Evolutionary conservation across 2,888 invertebrate genomes (phyloP).

Genomic region (Drosophila nr. perissopoda): DNA sequence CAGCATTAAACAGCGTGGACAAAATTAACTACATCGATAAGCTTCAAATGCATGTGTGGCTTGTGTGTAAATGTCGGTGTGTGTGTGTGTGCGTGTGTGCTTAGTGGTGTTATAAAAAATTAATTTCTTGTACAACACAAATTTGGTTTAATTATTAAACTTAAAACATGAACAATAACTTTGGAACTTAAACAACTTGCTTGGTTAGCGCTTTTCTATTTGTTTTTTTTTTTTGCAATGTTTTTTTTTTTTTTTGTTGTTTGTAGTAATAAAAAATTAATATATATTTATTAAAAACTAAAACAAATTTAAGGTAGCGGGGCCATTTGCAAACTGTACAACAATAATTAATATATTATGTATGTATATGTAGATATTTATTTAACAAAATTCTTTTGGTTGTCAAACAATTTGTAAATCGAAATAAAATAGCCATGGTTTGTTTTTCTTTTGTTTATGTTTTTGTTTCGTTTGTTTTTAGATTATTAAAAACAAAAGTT

Average conservation of each 20-base stretch:
- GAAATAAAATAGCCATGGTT: conserved; percentile 53
- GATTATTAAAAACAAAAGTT: conserved; percentile 54
- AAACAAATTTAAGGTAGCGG: conserved; percentile 84
- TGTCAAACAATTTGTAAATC: conserved; percentile 68
- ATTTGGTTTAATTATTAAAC: conserved; percentile 62
- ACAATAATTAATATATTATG: conserved; percentile 61
- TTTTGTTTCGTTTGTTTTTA: conserved; percentile 28
- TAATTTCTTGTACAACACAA: conserved; percentile 74
- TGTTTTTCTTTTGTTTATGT: conserved; percentile 38
- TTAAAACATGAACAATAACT: conserved; percentile 61
- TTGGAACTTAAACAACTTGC: conserved; percentile 69
- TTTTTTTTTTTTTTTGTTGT: conserved; percentile 27
- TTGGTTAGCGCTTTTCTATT: conserved; percentile 45
- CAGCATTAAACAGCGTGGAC: conserved; percentile 65
- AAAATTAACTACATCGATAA: conserved; percentile 71
- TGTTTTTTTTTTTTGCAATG: conserved; percentile 4
- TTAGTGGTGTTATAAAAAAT: conserved; percentile 74
- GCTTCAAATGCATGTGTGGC: conserved; percentile 61
- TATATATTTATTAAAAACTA: conserved; percentile 53
- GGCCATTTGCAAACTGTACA: conserved; percentile 81
- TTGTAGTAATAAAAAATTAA: conserved; percentile 39
- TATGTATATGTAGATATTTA: conserved; percentile 35
- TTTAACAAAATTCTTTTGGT: conserved; percentile 76
- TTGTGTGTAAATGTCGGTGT: conserved; percentile 25
- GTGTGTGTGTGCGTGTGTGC: conserved; percentile 51